A percentile compares a stretch with the other conserved stretches of the same genome.
These are phyloP conservation scores for Toxostoma redivivum DNA, from an alignment of 2,113 vertebrate genomes.

Conservation along the genomic window DNA sequence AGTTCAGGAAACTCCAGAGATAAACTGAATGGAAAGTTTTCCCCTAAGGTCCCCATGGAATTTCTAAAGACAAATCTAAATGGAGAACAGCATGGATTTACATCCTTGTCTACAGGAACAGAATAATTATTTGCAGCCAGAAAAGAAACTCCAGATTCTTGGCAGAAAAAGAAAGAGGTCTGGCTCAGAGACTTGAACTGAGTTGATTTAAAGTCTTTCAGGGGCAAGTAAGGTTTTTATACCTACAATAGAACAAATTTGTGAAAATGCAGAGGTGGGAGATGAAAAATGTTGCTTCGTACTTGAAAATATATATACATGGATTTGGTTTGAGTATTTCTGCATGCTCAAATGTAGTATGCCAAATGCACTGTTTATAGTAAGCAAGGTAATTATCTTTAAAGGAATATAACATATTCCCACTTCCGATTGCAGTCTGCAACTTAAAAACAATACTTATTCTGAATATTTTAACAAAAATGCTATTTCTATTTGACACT, in stretches of 20 bases:
- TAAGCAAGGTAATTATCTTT: background rate
- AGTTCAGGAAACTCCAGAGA: conserved; percentile 34
- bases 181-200: background rate
- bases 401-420: background rate
- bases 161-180: conserved; percentile 17
- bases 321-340: background rate
- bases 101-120: conserved; percentile 38
- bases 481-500: background rate
- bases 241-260: background rate
- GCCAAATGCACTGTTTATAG: background rate
- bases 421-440: background rate
- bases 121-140: conserved; percentile 49
- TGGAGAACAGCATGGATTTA: conserved; percentile 41
- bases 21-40: conserved; percentile 56
- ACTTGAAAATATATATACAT: background rate
- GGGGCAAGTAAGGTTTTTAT: background rate
- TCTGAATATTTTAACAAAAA: background rate
- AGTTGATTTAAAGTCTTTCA: background rate
- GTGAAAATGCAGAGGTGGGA: background rate
- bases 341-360: background rate
- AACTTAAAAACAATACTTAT: background rate
- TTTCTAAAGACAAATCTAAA: conserved; percentile 44
- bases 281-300: background rate
- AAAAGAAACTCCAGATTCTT: conserved; percentile 45
- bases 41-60: conserved; percentile 23